Percentiles rank a stretch among this genome's conserved stretches.
These are phyloP conservation scores for Heliocidaris tuberculata DNA, from an alignment of 35 echinoderm and acorn worm species.

Conservation along the genomic window DNA sequence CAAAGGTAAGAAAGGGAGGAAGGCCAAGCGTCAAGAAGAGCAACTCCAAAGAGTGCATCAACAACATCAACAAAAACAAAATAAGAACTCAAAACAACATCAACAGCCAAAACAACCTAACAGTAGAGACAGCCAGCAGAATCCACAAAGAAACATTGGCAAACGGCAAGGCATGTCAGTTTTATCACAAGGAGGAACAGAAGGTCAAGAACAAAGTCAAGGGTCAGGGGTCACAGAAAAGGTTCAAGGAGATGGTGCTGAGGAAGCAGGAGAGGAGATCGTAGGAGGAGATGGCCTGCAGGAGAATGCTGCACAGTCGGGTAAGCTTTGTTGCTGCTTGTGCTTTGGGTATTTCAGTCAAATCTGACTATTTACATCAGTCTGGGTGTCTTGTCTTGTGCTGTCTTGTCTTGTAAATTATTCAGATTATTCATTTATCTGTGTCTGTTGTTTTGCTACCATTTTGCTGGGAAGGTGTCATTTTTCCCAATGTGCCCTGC, in stretches of 20 bases:
- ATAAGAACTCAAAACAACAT: not conserved
- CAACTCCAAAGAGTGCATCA: constrained; percentile 63
- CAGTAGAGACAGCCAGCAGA: constrained; percentile 44
- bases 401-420: too few species aligned
- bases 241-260: not conserved
- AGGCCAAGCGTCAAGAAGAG: constrained; percentile 50
- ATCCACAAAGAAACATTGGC: constrained; percentile 4
- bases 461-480: too few species aligned
- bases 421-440: too few species aligned
- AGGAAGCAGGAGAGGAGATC: not conserved
- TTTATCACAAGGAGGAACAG: not conserved
- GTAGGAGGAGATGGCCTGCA: not conserved
- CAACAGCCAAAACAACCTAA: constrained; percentile 62
- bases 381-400: too few species aligned
- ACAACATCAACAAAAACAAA: not conserved
- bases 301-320: not conserved
- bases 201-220: constrained; percentile 23
- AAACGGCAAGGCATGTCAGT: constrained; percentile 13
- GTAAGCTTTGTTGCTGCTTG: not conserved
- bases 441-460: too few species aligned
- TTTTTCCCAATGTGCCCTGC: too few species aligned
- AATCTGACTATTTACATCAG: too few species aligned
- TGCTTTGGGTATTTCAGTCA: too few species aligned
- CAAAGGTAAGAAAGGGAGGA: constrained; percentile 76
- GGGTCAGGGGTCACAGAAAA: constrained; percentile 21